These are phyloP conservation scores for Rhysida immarginata DNA, from an alignment of 1,140 invertebrate species.

Conservation along the genomic window DNA sequence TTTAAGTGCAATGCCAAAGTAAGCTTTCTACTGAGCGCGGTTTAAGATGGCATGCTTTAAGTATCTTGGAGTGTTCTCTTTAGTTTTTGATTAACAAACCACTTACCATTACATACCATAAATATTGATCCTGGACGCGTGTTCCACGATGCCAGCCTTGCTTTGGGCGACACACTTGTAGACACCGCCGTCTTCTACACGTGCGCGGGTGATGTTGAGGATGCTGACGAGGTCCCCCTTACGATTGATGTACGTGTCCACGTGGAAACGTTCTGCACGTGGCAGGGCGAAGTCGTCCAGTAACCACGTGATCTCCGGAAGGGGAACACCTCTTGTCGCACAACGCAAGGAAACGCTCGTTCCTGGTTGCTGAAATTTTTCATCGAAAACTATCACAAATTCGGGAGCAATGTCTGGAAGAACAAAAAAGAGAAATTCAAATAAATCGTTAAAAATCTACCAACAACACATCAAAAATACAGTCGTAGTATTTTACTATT, in stretches of 20 bases:
- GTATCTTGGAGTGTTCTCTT: no score
- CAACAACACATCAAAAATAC: no score
- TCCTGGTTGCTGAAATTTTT: not conserved
- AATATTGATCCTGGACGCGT: slow-evolving; percentile 8
- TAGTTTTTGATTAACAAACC: not conserved
- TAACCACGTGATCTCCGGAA: slow-evolving; percentile 6
- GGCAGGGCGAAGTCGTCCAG: slow-evolving; percentile 2
- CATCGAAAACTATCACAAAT: slow-evolving; percentile 4
- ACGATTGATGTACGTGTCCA: slow-evolving; percentile 1
- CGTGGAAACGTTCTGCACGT: not conserved
- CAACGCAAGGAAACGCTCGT: slow-evolving; percentile 4
- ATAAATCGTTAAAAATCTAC: no score
- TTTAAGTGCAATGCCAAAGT: no score
- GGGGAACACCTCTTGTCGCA: not conserved
- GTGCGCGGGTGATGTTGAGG: slow-evolving; percentile 1
- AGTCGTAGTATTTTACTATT: no score
- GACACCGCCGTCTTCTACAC: slow-evolving; percentile 43
- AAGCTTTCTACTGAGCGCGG: no score
- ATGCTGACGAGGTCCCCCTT: slow-evolving; percentile 7
- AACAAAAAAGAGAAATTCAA: not conserved
- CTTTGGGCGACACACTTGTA: slow-evolving; percentile 68
- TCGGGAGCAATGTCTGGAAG: slow-evolving; percentile 5
- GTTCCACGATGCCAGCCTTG: slow-evolving; percentile 20
- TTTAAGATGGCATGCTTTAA: no score
- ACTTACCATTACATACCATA: slow-evolving; percentile 9